phyloP scores from a whole-genome alignment of 2,888 invertebrate species.

The Drosophila buzzatii region DNA sequence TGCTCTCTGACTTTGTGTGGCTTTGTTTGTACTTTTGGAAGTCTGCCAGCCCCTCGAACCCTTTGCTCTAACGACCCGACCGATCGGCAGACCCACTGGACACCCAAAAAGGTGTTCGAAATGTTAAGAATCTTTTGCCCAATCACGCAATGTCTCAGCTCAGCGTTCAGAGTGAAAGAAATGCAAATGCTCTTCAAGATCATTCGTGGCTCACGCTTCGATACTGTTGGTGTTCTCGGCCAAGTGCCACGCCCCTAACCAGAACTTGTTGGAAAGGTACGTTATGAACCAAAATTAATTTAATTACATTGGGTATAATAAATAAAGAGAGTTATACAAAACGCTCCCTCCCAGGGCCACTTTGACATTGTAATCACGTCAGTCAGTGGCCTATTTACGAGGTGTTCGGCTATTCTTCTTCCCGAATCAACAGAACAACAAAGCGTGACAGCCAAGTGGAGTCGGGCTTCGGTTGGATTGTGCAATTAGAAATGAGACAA shows the following conservation, averaged over 20 bases:
- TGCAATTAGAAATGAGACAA: constrained; percentile 33
- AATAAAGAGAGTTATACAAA: constrained; percentile 66
- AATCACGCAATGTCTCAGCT: constrained; percentile 67
- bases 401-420: constrained; percentile 41
- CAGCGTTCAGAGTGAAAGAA: constrained; percentile 41
- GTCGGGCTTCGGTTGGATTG: constrained; percentile 13
- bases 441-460: constrained; percentile 56
- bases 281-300: constrained; percentile 61
- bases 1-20: constrained; percentile 72
- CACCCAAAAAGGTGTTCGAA: constrained; percentile 79
- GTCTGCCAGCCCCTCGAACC: constrained; percentile 20
- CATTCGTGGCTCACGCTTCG: constrained; percentile 67
- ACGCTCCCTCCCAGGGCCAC: constrained; percentile 32
- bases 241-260: constrained; percentile 28
- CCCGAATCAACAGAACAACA: constrained; percentile 30
- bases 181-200: constrained; percentile 65
- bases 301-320: constrained; percentile 72
- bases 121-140: constrained; percentile 70
- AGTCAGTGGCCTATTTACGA: constrained; percentile 66
- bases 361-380: constrained; percentile 75
- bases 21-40: constrained; percentile 69
- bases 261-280: constrained; percentile 14
- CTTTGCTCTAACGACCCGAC: constrained; percentile 12
- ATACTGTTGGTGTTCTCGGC: constrained; percentile 59
- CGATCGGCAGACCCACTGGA: constrained; percentile 38